Conservation (phyloP, 1,140 invertebrate species). For the Neodiprion lecontei region DNA sequence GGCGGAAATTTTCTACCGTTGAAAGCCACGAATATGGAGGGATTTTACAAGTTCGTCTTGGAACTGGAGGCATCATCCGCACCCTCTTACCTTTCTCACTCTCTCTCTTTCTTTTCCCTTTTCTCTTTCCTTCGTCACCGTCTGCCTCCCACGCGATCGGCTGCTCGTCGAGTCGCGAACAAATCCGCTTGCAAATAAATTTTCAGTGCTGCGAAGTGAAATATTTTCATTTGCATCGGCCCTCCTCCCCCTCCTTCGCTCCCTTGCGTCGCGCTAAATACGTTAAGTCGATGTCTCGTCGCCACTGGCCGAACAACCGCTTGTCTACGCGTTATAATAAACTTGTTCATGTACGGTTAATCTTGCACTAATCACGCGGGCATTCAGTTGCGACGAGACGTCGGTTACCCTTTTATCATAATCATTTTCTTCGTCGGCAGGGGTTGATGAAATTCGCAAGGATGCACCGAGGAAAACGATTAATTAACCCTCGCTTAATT, state of each 20-base stretch:
- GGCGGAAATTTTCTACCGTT: conserved; percentile 4
- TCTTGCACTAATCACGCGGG: too few species aligned
- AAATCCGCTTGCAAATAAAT: conserved; percentile 3
- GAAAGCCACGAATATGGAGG: conserved; percentile 3
- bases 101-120: neutral
- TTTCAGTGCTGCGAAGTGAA: neutral
- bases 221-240: neutral
- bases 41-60: conserved; percentile 18
- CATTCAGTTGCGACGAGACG: too few species aligned
- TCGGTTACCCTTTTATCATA: too few species aligned
- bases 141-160: neutral
- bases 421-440: too few species aligned
- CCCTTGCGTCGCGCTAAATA: neutral
- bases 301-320: neutral
- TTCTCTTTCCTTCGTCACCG: neutral
- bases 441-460: too few species aligned
- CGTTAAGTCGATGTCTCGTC: neutral
- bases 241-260: neutral
- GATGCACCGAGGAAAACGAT: too few species aligned
- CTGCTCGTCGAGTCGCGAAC: conserved; percentile 25
- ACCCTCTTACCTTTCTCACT: neutral
- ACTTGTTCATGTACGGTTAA: neutral
- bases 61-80: conserved; percentile 29
- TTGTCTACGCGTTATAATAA: neutral
- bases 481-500: too few species aligned